Percentiles rank a stretch among this genome's conserved stretches.
Evolutionary conservation across 2,888 invertebrate genomes (phyloP).

Genomic region (Heteromyza rotundicornis): DNA sequence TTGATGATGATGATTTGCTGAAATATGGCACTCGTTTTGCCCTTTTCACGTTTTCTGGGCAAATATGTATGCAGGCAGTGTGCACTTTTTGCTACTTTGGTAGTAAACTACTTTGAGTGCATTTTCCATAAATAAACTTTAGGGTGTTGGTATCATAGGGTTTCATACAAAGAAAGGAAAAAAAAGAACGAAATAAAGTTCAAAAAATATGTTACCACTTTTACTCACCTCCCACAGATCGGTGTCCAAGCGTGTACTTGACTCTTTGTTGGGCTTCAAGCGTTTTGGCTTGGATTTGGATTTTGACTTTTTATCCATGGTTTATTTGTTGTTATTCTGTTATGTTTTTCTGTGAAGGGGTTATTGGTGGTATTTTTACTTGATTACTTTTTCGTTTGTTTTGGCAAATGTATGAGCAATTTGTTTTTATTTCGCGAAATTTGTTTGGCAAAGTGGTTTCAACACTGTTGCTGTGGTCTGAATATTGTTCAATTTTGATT

Average conservation of each 20-base stretch:
- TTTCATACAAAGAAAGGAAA: neutral
- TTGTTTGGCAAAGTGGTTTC: too few species aligned
- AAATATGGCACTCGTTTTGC: neutral
- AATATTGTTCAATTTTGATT: too few species aligned
- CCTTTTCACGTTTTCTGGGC: neutral
- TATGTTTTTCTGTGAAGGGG: neutral
- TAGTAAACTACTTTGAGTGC: neutral
- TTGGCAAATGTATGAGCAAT: too few species aligned
- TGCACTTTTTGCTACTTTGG: neutral
- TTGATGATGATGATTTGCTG: slow-evolving; percentile 3
- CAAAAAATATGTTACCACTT: neutral
- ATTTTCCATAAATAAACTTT: too few species aligned
- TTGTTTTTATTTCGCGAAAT: too few species aligned
- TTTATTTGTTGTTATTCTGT: slow-evolving; percentile 10
- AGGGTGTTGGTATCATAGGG: neutral
- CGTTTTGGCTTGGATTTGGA: slow-evolving; percentile 49
- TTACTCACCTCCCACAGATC: slow-evolving; percentile 60
- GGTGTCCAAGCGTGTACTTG: slow-evolving; percentile 55
- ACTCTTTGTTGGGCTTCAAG: slow-evolving; percentile 53
- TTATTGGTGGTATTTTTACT: neutral
- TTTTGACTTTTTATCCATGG: slow-evolving; percentile 49
- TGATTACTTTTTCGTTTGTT: neutral
- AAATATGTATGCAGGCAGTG: too few species aligned
- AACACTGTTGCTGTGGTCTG: too few species aligned
- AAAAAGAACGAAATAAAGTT: too few species aligned